A percentile compares a stretch with the other conserved stretches of the same genome.
Evolutionary conservation across 2,888 invertebrate genomes (phyloP).

Genomic region (Serripes groenlandicus): DNA sequence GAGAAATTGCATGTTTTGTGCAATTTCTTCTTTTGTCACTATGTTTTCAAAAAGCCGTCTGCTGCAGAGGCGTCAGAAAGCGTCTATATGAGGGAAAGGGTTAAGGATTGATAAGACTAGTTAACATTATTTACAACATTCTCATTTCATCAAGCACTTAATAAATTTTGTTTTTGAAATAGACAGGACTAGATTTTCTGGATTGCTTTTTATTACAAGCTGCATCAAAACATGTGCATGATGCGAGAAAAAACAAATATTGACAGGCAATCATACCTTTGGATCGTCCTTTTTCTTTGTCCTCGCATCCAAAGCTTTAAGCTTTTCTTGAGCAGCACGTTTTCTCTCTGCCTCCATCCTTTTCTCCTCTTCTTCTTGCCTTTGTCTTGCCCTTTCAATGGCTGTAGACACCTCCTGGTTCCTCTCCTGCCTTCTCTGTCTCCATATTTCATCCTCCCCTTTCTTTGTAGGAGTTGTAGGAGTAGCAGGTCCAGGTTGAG

Average conservation of each 20-base stretch:
- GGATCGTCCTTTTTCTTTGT: conserved; percentile 87
- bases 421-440: conserved; percentile 90
- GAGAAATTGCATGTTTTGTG: no score
- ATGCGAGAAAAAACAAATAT: neutral
- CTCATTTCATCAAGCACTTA: no score
- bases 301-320: conserved; percentile 91
- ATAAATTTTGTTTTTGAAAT: no score
- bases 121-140: no score
- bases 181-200: no score
- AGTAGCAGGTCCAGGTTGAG: conserved; percentile 27
- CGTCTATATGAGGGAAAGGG: no score
- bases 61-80: no score
- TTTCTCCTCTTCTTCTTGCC: conserved; percentile 96
- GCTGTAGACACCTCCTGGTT: conserved; percentile 88
- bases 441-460: conserved; percentile 91
- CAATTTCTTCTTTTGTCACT: no score
- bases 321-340: conserved; percentile 89
- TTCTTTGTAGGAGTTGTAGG: conserved; percentile 73
- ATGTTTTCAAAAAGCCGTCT: no score
- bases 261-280: conserved; percentile 30
- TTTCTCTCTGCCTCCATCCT: conserved; percentile 86
- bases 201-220: no score
- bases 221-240: no score
- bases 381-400: conserved; percentile 93
- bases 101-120: no score